A percentile compares a stretch with the other conserved stretches of the same genome.
Evolutionary conservation across 2,888 invertebrate genomes (phyloP).

Genomic region (Epinotia demarniana): DNA sequence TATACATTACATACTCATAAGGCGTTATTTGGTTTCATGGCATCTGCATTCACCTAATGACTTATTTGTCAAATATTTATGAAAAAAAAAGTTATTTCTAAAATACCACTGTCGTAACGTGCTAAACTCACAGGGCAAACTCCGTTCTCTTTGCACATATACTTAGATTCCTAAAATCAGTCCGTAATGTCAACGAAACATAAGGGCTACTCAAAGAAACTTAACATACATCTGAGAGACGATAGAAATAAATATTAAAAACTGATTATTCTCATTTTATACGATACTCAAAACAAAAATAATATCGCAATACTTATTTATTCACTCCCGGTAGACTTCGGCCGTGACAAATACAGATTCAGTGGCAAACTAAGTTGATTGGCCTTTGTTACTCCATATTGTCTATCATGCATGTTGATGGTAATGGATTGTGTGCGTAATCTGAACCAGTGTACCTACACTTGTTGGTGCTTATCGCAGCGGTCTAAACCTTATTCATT

Average conservation of each 20-base stretch:
- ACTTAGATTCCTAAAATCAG: neutral
- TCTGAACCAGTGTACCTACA: constrained; percentile 1
- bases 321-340: constrained; percentile 7
- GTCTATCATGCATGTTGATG: constrained; percentile 32
- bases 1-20: too few relatives aligned
- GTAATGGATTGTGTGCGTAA: constrained; percentile 23
- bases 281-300: too few relatives aligned
- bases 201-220: too few relatives aligned
- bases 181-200: neutral
- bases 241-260: too few relatives aligned
- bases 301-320: neutral
- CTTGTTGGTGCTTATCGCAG: constrained; percentile 5
- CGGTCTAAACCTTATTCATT: neutral
- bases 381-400: constrained; percentile 33
- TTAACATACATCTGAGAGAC: too few relatives aligned
- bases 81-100: too few relatives aligned
- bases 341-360: constrained; percentile 15
- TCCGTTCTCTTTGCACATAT: neutral
- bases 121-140: too few relatives aligned
- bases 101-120: too few relatives aligned
- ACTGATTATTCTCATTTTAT: too few relatives aligned
- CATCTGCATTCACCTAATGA: too few relatives aligned
- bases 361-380: constrained; percentile 35
- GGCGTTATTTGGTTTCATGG: too few relatives aligned
- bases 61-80: too few relatives aligned